These are phyloP conservation scores for Ichneumon xanthorius DNA, from an alignment of 2,888 invertebrate species.

Conservation along the genomic window DNA sequence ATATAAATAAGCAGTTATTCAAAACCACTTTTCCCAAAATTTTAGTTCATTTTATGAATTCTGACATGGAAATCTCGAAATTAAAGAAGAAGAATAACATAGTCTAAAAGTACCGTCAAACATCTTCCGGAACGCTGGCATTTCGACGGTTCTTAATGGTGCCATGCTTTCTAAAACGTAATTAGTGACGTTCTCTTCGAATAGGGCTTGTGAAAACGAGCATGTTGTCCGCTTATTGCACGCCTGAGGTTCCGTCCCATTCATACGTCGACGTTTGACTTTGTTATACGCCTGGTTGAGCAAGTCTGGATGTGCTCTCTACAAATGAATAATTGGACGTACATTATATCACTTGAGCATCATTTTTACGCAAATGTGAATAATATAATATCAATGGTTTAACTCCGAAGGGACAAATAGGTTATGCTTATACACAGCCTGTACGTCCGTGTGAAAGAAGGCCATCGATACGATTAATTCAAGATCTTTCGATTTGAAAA, in stretches of 20 bases:
- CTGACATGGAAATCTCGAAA: too few relatives aligned
- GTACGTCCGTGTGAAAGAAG: too few relatives aligned
- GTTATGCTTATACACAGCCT: too few relatives aligned
- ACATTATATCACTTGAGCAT: background rate
- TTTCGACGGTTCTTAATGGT: conserved; percentile 21
- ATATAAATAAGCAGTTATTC: too few relatives aligned
- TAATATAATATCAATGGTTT: too few relatives aligned
- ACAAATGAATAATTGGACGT: background rate
- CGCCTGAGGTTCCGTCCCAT: background rate
- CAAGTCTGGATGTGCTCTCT: background rate
- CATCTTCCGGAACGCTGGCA: conserved; percentile 35
- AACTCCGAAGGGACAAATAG: too few relatives aligned
- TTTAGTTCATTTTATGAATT: too few relatives aligned
- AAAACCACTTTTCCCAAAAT: too few relatives aligned
- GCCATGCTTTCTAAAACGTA: conserved; percentile 20
- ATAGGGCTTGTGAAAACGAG: conserved; percentile 35
- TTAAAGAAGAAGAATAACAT: background rate
- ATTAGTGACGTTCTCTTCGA: conserved; percentile 20
- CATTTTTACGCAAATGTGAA: too few relatives aligned
- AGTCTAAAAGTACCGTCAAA: conserved; percentile 31
- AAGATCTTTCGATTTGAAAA: too few relatives aligned
- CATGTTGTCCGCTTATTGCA: conserved; percentile 29
- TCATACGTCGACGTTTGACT: conserved; percentile 3
- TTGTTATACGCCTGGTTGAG: background rate
- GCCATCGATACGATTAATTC: too few relatives aligned